Evolutionary conservation across 2,797 vertebrate species (phyloP), one percentile per base, ranked within the genome.

Genomic region (Chelon labrosus): DNA sequence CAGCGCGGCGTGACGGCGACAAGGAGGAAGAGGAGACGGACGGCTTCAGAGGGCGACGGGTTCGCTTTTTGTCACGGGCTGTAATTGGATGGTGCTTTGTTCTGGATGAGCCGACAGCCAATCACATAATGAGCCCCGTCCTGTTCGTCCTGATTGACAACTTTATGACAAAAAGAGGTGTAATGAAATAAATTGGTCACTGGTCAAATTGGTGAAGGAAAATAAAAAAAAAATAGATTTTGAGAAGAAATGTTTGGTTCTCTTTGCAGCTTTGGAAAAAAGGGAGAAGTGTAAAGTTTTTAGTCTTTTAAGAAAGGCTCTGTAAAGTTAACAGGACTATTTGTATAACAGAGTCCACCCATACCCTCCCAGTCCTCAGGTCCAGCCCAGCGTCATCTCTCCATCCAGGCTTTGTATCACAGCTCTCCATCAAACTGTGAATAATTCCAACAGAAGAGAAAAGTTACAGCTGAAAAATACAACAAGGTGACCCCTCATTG

Each of bases 341-440:
- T 1, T 22, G 22, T 22, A 3, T 22, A 3, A 22, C 22, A 22
- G 22, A 22, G 22, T 22, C 22, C 22, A 22, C 3, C 22, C 22
- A 22, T 22, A 22, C 22, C 22, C 22, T 22, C n/a, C n/a, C n/a
- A n/a, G n/a, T n/a, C n/a, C n/a, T n/a, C 39, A 41, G 39, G 14
- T 41, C 39, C 39, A 41, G 3, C 41, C 10, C 41, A 10, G 64
- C 41, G 54, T 70, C 42, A 47, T 77, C 22, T 79, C 78, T 31
- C 55, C 47, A 50, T 35, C 68, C 71, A 35, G 38, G 71, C 74
- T 65, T 75, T 85, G 59, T 80, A 78, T 82, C 81, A 85, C 80
- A 83, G 78, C 50, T 57, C n/a, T 47, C 75, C 68, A 78, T 80
- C 59, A 73, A 66, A 84, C 79, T 22, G 73, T 63, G 16, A 82